These are phyloP conservation scores for Centropus unirufus DNA, from an alignment of 2,113 vertebrate genomes.

Conservation along the genomic window DNA sequence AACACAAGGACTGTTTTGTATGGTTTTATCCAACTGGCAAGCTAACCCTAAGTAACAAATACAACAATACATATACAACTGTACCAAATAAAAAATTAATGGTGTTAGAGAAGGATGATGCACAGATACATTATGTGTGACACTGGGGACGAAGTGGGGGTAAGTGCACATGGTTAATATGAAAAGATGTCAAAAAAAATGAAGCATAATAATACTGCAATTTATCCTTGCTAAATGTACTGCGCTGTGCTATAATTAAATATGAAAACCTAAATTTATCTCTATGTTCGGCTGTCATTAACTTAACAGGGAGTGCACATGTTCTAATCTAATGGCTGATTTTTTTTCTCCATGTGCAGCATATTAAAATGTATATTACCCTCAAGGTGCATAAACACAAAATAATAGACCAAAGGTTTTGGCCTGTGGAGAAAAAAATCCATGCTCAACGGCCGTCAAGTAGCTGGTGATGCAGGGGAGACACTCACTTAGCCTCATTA, in stretches of 20 bases:
- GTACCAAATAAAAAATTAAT: conserved; percentile 50
- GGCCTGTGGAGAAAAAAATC: conserved; percentile 82
- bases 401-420: conserved; percentile 87
- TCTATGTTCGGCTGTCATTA: conserved; percentile 91
- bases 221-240: conserved; percentile 90
- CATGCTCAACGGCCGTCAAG: conserved; percentile 82
- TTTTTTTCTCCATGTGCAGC: conserved; percentile 84
- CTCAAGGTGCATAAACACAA: conserved; percentile 90
- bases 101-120: conserved; percentile 45
- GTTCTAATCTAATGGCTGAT: conserved; percentile 86
- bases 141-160: conserved; percentile 62
- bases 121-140: conserved; percentile 58
- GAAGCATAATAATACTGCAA: conserved; percentile 91
- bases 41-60: conserved; percentile 57
- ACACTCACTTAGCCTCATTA: conserved; percentile 92
- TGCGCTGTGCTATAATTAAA: conserved; percentile 93
- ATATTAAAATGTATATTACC: conserved; percentile 94
- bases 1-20: not conserved
- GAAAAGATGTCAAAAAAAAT: conserved; percentile 84
- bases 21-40: conserved; percentile 19
- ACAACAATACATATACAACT: conserved; percentile 29
- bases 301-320: conserved; percentile 90
- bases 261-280: conserved; percentile 97
- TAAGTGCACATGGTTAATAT: conserved; percentile 80
- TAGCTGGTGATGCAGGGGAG: conserved; percentile 84